Conservation (phyloP, 2,797 vertebrate genomes). For the Sciurus vulgaris region DNA sequence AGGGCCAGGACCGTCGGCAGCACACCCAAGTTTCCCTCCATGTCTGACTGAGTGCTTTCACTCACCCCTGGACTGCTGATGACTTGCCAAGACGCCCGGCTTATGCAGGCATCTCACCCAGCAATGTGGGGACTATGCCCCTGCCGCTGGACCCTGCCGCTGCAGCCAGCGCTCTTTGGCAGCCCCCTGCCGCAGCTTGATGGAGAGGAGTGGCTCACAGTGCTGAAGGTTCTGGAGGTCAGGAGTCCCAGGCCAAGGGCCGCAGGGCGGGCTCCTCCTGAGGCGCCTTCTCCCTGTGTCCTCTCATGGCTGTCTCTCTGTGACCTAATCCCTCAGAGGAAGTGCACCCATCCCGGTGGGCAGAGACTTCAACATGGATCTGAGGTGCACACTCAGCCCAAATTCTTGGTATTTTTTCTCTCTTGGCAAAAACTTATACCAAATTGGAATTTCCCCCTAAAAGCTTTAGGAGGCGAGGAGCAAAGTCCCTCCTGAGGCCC, state of each 20-base stretch:
- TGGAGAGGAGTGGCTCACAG: not conserved
- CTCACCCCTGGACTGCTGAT: too few species aligned
- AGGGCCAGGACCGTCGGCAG: not conserved
- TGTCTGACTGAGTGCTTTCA: not conserved
- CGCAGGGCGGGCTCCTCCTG: not conserved
- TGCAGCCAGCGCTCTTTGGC: too few species aligned
- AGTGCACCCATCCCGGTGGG: accelerated
- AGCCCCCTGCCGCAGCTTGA: too few species aligned
- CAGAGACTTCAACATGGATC: accelerated
- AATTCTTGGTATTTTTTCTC: accelerated
- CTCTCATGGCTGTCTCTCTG: accelerated
- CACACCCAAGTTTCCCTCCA: accelerated
- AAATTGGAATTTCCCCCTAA: not conserved
- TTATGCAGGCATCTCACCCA: too few species aligned
- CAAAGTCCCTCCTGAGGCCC: not conserved
- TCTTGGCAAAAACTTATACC: not conserved
- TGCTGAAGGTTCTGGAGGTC: not conserved
- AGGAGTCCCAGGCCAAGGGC: too few species aligned
- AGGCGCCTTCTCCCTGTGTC: not conserved
- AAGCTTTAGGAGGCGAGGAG: accelerated
- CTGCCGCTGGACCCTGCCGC: not conserved
- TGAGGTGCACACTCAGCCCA: accelerated
- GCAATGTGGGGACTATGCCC: not conserved
- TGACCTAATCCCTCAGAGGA: accelerated
- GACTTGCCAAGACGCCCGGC: accelerated